A percentile compares a stretch with the other conserved stretches of the same genome.
These are phyloP conservation scores for Schizopygopsis pylzovi DNA, from an alignment of 2,797 vertebrate species.

Conservation along the genomic window DNA sequence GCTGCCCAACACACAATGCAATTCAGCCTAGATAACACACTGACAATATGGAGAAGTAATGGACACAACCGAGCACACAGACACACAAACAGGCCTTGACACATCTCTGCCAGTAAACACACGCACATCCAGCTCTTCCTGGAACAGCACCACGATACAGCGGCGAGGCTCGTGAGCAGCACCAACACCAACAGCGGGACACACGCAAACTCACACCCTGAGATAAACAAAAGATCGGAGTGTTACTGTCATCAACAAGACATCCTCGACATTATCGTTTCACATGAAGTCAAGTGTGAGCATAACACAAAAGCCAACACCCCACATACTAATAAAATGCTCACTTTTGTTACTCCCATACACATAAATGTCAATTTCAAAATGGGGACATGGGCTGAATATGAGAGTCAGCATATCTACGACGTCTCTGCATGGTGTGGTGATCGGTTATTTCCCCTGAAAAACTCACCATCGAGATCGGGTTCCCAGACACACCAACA, in stretches of 20 bases:
- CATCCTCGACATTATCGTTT: slow-evolving; percentile 22
- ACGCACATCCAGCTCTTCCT: slow-evolving; percentile 77
- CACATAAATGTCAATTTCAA: background rate
- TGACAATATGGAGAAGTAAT: slow-evolving; percentile 40
- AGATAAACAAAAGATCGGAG: slow-evolving; percentile 58
- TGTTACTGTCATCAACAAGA: slow-evolving; percentile 37
- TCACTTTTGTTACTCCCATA: background rate
- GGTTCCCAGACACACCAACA: slow-evolving; percentile 41
- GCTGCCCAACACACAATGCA: slow-evolving; percentile 15
- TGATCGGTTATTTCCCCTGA: background rate
- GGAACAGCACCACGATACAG: slow-evolving; percentile 77
- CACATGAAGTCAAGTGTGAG: slow-evolving; percentile 22
- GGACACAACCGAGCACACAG: slow-evolving; percentile 30
- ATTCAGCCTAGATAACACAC: slow-evolving; percentile 33
- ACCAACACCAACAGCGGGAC: slow-evolving; percentile 59
- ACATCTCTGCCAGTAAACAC: slow-evolving; percentile 76
- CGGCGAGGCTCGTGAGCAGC: slow-evolving; percentile 74
- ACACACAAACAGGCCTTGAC: slow-evolving; percentile 44
- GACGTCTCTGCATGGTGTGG: background rate
- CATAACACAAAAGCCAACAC: background rate
- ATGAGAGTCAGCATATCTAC: slow-evolving; percentile 24
- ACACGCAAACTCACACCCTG: slow-evolving; percentile 43
- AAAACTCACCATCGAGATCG: background rate
- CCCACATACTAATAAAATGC: slow-evolving; percentile 24
- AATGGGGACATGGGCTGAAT: slow-evolving; percentile 7